Conservation (phyloP, 1,140 invertebrate genomes). For the honey bee (Apis mellifera) region Amel_HAv3.1 CM009937.2:981001-981500, state of each 20-base stretch:
- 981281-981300: neutral
- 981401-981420: conserved; percentile 17
- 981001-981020: neutral
- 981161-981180: neutral
- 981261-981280: neutral
- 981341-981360: neutral
- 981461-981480: conserved; percentile 34
- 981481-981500: conserved; percentile 16
- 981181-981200: neutral
- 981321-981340: neutral
- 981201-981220: conserved; percentile 23
- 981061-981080: neutral
- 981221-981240: conserved; percentile 7
- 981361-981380: conserved; percentile 22
- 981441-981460: conserved; percentile 30
- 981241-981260: conserved; percentile 6
- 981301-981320: neutral
- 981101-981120: neutral
- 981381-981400: conserved; percentile 31
- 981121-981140: neutral
- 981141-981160: conserved; percentile 4
- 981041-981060: neutral
- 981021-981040: neutral
- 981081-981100: neutral
- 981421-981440: conserved; percentile 34